Conservation (phyloP, 2,888 invertebrate species). For the Ametastegia equiseti region DNA sequence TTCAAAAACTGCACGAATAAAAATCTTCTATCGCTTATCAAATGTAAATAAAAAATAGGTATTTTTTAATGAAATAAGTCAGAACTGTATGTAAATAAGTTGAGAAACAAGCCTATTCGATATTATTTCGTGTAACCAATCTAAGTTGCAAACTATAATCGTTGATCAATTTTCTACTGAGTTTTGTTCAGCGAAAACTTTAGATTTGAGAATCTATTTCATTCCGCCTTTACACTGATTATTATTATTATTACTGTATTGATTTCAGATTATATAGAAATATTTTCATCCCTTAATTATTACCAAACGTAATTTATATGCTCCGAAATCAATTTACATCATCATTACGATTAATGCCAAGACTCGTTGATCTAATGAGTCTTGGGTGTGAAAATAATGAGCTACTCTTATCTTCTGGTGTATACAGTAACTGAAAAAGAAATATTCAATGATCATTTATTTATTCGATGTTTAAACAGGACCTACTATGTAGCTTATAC, state of each 20-base stretch:
- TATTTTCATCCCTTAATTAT: not conserved
- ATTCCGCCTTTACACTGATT: not conserved
- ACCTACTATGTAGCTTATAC: not conserved
- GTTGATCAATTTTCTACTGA: not conserved
- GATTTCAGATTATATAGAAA: constrained; percentile 11
- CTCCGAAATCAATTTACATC: not conserved
- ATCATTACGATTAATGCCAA: not conserved
- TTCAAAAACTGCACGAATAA: not conserved
- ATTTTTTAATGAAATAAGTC: not conserved
- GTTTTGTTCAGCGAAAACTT: no score
- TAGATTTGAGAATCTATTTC: no score
- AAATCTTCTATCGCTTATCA: not conserved
- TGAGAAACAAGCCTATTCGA: not conserved
- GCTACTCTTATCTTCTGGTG: not conserved
- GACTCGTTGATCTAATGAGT: not conserved
- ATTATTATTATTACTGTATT: not conserved
- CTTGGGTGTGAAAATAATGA: not conserved
- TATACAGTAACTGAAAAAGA: not conserved
- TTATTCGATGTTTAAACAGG: not conserved
- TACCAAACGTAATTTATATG: not conserved
- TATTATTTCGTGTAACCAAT: not conserved
- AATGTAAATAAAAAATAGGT: constrained; percentile 34
- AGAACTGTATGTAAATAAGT: not conserved
- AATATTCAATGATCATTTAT: not conserved
- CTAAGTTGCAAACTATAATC: not conserved